Percentiles rank a stretch among this genome's conserved stretches.
These are phyloP conservation scores for Watsonalla cultraria DNA, from an alignment of 2,888 invertebrate species.

Conservation along the genomic window DNA sequence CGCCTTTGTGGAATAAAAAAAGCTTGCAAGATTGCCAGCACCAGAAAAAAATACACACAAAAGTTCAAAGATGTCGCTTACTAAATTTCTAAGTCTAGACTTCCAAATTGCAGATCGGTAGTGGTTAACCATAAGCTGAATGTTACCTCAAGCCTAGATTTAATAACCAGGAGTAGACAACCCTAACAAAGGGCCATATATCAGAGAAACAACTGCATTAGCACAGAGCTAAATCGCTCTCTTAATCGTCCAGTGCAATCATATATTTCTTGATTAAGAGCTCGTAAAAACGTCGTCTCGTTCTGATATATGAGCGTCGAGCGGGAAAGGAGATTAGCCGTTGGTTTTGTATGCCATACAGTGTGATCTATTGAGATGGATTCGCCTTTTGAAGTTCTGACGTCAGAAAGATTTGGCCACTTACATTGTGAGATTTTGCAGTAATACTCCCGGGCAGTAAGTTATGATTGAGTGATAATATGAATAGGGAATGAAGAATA, in stretches of 20 bases:
- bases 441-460: not conserved
- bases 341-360: constrained; percentile 28
- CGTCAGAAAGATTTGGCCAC: not conserved
- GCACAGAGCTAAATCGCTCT: constrained; percentile 57
- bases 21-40: too few relatives aligned
- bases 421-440: constrained; percentile 6
- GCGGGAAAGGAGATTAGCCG: constrained; percentile 46
- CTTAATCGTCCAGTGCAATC: constrained; percentile 65
- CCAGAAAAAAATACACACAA: too few relatives aligned
- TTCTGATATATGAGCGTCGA: constrained; percentile 55
- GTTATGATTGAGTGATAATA: too few relatives aligned
- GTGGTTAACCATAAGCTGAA: not conserved
- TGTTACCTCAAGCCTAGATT: not conserved
- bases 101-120: too few relatives aligned
- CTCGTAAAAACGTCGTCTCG: constrained; percentile 72
- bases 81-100: too few relatives aligned
- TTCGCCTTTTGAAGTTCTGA: constrained; percentile 9
- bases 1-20: too few relatives aligned
- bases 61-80: too few relatives aligned
- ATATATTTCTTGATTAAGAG: constrained; percentile 71
- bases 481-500: constrained; percentile 8
- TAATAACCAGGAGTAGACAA: constrained; percentile 16
- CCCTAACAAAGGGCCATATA: constrained; percentile 28
- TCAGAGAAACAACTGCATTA: constrained; percentile 67
- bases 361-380: constrained; percentile 25